These are phyloP conservation scores for Protosalanx chinensis DNA, from an alignment of 2,797 vertebrate species.

Conservation along the genomic window DNA sequence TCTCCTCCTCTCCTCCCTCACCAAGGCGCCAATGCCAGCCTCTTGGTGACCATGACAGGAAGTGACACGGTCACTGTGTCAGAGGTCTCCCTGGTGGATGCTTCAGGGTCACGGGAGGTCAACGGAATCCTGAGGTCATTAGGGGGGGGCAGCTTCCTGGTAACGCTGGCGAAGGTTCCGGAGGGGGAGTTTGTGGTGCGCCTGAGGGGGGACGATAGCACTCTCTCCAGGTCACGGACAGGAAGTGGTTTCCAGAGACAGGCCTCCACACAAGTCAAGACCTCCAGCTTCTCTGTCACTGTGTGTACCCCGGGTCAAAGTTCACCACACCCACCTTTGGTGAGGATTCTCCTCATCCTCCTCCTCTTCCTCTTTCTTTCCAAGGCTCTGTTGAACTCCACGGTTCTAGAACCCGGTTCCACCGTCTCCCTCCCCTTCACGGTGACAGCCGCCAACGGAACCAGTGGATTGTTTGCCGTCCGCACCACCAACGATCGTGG, in stretches of 20 bases:
- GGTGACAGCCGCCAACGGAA: conserved; percentile 12
- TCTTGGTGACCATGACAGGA: conserved; percentile 27
- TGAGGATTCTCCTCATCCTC: not conserved
- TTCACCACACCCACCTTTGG: not conserved
- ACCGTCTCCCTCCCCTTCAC: conserved; percentile 20
- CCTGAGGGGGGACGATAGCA: conserved; percentile 18
- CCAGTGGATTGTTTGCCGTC: conserved; percentile 13
- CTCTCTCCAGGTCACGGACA: not conserved
- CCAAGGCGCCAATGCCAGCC: conserved; percentile 19
- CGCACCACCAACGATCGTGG: conserved; percentile 12
- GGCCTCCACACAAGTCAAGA: conserved; percentile 17
- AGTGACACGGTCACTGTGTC: conserved; percentile 16
- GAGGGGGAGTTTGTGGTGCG: conserved; percentile 14
- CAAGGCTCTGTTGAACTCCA: conserved; percentile 10
- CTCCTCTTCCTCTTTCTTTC: not conserved
- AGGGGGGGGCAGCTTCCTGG: conserved; percentile 29
- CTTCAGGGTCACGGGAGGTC: conserved; percentile 15
- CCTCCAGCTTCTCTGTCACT: conserved; percentile 18
- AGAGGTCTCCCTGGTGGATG: conserved; percentile 26
- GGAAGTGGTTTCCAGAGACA: conserved; percentile 26
- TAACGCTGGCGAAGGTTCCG: conserved; percentile 17
- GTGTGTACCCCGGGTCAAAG: conserved; percentile 15
- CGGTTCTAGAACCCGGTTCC: conserved; percentile 16
- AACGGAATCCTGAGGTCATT: conserved; percentile 16
- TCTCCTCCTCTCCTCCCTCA: not conserved